Base-by-base conservation (phyloP, 2,797 vertebrate genomes). In the Taenioides sp. region DNA sequence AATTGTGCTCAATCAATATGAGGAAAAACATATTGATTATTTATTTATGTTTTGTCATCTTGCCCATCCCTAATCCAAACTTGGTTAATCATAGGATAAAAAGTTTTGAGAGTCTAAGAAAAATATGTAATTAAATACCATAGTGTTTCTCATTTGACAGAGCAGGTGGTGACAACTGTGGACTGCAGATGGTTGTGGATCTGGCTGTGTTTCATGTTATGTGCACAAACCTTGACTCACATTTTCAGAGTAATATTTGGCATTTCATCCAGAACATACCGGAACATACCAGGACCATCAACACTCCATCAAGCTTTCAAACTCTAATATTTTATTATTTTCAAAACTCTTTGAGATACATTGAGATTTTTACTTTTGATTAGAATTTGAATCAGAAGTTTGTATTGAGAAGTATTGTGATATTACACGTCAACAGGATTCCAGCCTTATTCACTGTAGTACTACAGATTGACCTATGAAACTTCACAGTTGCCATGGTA, bases 191-290 rank as follows among this genome's bases (percentile, higher is more conserved):
- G 61, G 34, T 23, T 11, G 27, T 31, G 59, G 16, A n/a, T 34
- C 31, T 31, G 28, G 59, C 54, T 11, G 54, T 23, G 28, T 34
- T 62, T 31, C 25, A 60, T 20, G 58, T 60, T 60, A 28, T 28
- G 27, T 31, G 58, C 62, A n/a, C 31, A 64, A 43, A 64, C 63
- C 63, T 65, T 43, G 43, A 65, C 37, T 49, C 63, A 64, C 28
- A 47, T 7, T 43, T 65, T 65, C 22, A 23, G 43, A 28, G 22
- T 10, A 62, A 62, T 11, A 20, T 62, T 62, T 62, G 60, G 31
- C 60, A 34, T n/a, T 37, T 18, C 18, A 10, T 34, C 28, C 10
- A n/a, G 28, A 11, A 62, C 60, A 28, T 60, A 28, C 23, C 23
- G 14, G 20, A n/a, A 54, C 28, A 3, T 31, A n/a, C 34, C 2